Evolutionary conservation across 2,113 vertebrate species (phyloP), one percentile per base, ranked within the genome.

Genomic region (Nymphicus hollandicus): DNA sequence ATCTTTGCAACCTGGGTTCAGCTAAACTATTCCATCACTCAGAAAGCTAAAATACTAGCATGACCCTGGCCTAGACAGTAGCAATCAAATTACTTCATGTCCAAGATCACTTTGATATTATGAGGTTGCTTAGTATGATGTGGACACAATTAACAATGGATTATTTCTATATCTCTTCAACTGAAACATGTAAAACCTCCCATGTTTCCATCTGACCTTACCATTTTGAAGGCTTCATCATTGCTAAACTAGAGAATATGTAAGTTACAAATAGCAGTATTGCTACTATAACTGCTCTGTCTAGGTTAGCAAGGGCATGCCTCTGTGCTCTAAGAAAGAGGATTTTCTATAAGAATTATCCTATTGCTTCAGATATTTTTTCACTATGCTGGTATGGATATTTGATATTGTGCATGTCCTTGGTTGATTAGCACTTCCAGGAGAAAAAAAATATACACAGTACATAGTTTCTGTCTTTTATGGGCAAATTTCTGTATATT

Each of bases 191-290:
- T 39, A 23, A 60, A 47, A 64, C 2, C 5, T 12, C 17, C 39
- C 6, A 13, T 28, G 35, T 77, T 69, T 83, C 53, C 24, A 76
- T 31, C 47, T 63, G 31, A 46, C 79, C 11, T 81, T 41, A 19
- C 27, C 6, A 29, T 65, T 65, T 23, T 74, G 27, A 35, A 72
- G 19, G 23, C 10, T 82, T 80, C 23, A 37, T 53, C 25, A 17
- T 25, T 64, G 58, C 10, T 64, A 7, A 15, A 43, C 15, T 13
- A 16, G 11, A 56, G 47, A 83, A 53, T 1, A 4, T 1, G 2
- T 15, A 50, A 46, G 5, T 39, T 0, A 0, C 7, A 55, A 44
- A 27, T 25, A 35, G 10, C 25, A 24, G 6, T 22, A 52, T 35
- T 77, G 11, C 11, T 20, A 2, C 23, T 72, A 2, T 5, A 43